These are phyloP conservation scores for Agapornis canus DNA, from an alignment of 2,797 vertebrate genomes.

Conservation along the genomic window DNA sequence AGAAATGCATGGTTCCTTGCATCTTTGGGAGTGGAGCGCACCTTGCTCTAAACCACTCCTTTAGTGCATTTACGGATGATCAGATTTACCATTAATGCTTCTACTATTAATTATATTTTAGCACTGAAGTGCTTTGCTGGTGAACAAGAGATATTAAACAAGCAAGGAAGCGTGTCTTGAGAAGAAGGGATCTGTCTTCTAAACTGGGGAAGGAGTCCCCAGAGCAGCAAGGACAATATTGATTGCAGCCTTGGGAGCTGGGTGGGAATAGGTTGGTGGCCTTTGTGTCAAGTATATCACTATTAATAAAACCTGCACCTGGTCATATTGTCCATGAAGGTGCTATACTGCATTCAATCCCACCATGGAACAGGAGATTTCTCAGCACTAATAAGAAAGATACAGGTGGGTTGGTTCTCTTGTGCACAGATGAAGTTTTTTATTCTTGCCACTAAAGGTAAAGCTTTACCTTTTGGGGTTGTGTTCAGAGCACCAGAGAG, in stretches of 20 bases:
- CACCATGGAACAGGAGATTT: background rate
- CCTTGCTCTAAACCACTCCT: background rate
- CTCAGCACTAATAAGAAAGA: background rate
- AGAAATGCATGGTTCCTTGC: background rate
- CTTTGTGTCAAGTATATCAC: background rate
- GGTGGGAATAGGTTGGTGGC: background rate
- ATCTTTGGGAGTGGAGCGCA: background rate
- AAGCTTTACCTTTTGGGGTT: background rate
- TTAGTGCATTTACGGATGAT: background rate
- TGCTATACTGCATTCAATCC: background rate
- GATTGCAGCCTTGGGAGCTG: background rate
- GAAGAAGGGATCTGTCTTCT: background rate
- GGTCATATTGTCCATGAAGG: background rate
- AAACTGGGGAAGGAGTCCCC: background rate
- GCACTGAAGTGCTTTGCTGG: background rate
- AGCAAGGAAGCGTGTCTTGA: background rate
- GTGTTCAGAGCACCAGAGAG: background rate
- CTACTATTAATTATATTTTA: background rate
- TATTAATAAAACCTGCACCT: background rate
- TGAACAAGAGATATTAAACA: background rate
- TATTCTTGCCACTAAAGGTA: background rate
- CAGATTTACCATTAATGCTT: background rate
- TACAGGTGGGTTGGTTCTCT: background rate
- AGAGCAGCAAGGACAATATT: background rate
- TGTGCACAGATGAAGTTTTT: background rate